These are phyloP conservation scores for Sogatella furcifera DNA, from an alignment of 1,140 invertebrate genomes.

Conservation along the genomic window DNA sequence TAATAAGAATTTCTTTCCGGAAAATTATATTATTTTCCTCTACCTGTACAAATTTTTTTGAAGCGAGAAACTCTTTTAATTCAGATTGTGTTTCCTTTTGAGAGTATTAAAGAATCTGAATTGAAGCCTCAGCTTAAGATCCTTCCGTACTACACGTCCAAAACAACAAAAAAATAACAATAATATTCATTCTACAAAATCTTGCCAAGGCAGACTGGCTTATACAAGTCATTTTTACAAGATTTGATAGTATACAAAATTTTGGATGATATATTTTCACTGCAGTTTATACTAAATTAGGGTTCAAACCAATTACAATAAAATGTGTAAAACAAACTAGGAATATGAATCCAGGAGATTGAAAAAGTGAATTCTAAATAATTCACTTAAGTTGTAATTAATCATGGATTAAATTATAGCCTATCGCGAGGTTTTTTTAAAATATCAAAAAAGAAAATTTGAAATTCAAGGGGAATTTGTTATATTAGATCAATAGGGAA, in stretches of 20 bases:
- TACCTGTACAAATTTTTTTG: constrained; percentile 9
- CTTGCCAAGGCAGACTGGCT: neutral
- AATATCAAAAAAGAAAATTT: too few relatives aligned
- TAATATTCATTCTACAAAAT: neutral
- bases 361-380: too few relatives aligned
- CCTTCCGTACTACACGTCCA: constrained; percentile 68
- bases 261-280: too few relatives aligned
- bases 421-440: too few relatives aligned
- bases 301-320: neutral
- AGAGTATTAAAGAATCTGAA: constrained; percentile 88
- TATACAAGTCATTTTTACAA: neutral
- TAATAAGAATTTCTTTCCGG: constrained; percentile 6
- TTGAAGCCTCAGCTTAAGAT: constrained; percentile 80
- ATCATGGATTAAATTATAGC: too few relatives aligned
- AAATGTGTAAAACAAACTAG: neutral
- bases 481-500: too few relatives aligned
- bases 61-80: constrained; percentile 9
- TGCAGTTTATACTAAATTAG: too few relatives aligned
- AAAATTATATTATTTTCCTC: neutral
- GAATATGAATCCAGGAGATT: neutral
- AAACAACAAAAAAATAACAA: neutral
- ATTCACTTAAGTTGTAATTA: too few relatives aligned
- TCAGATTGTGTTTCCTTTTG: constrained; percentile 37
- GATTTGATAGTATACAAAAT: neutral
- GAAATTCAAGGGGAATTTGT: too few relatives aligned